These are phyloP conservation scores for Rafetus swinhoei DNA, from an alignment of 2,113 vertebrate species.

Conservation along the genomic window DNA sequence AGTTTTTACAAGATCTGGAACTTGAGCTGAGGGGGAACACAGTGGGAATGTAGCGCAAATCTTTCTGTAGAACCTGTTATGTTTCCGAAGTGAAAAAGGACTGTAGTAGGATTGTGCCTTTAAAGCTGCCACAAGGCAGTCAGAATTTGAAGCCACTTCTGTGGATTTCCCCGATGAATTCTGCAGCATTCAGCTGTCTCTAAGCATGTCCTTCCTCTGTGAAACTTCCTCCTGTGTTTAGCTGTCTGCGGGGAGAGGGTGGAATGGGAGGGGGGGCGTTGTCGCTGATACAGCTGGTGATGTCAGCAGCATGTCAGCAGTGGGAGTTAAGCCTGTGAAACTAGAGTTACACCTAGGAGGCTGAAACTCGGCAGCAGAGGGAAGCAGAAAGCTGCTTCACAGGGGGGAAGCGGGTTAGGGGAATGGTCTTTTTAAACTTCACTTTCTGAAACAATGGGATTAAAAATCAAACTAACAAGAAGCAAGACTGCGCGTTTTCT, in stretches of 20 bases:
- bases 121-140: not conserved
- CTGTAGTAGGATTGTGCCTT: not conserved
- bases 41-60: slow-evolving; percentile 30
- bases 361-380: slow-evolving; percentile 70
- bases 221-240: fast-evolving
- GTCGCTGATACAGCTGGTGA: slow-evolving; percentile 74
- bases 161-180: not conserved
- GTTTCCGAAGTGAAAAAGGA: slow-evolving; percentile 33
- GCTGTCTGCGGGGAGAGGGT: slow-evolving; percentile 40
- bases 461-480: slow-evolving; percentile 8
- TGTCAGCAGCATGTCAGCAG: slow-evolving; percentile 81
- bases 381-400: not conserved
- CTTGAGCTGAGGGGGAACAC: slow-evolving; percentile 54
- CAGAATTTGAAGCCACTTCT: not conserved
- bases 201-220: not conserved
- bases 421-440: not conserved
- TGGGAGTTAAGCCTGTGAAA: slow-evolving; percentile 80
- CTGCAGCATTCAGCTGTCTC: not conserved
- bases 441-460: slow-evolving; percentile 20
- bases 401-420: not conserved
- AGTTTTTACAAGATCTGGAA: slow-evolving; percentile 73
- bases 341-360: slow-evolving; percentile 86
- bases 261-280: slow-evolving; percentile 56
- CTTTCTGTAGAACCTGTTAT: slow-evolving; percentile 77
- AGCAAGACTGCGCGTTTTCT: not conserved